Base-by-base conservation (phyloP, 2,797 vertebrate genomes). In the Phataginus tetradactyla region DNA sequence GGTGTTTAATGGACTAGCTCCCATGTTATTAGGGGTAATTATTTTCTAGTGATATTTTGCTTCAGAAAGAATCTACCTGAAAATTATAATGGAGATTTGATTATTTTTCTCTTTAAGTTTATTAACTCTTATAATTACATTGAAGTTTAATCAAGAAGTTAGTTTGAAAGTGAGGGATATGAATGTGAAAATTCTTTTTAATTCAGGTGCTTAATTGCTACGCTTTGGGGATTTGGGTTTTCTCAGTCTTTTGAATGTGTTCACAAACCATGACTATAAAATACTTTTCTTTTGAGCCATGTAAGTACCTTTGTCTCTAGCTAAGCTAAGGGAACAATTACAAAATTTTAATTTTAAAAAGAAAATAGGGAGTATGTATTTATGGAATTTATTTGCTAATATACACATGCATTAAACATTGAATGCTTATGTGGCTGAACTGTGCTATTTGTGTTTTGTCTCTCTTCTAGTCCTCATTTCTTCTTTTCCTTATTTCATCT, bases 121-220 rank as follows among this genome's bases (percentile, higher is more conserved):
- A 94, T 98, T 98, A 97, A 95, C 59, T 97, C 95, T 91, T 96
- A 96, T 97, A 98, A 97, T 98, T 98, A 91, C 59, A 92, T 96
- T 97, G 97, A 42, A 77, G 61, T 97, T 97, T 97, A 98, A 97
- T 97, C 84, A 98, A 93, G 92, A 97, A 95, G 39, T 90, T 96
- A 84, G 20, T 94, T 96, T 96, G 64, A 90, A 97, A 97, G 27
- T 89, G 64, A 79, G 69, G 25, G 29, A 51, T 91, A 87, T 80
- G 75, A 96, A 94, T 96, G 17, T 94, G 37, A 89, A 94, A 95
- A 66, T 83, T 87, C 59, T 90, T 96, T 91, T 92, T 72, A 93
- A 96, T 95, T 96, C 51, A 34, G 23, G 21, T 93, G 20, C n/a
- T 87, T 87, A 88, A 93, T 96, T 77, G 49, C 64, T 89, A 84